Evolutionary conservation across 2,888 invertebrate species (phyloP).

Genomic region (Caenorhabditis drosophilae): DNA sequence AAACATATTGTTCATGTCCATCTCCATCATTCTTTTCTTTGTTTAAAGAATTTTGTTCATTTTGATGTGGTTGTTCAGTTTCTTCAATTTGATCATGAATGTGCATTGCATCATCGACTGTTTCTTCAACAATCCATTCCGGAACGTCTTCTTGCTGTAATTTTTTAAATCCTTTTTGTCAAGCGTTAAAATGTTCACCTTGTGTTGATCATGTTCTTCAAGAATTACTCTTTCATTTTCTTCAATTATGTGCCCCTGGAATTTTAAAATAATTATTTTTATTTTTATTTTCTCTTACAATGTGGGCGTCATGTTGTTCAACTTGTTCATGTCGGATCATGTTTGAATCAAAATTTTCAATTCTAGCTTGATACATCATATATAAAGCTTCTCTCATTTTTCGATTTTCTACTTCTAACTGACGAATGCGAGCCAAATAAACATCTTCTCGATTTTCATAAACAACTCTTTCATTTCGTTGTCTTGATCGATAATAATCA

Average conservation of each 20-base stretch:
- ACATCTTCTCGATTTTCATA: constrained; percentile 17
- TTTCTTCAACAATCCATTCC: constrained; percentile 39
- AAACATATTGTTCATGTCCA: too few relatives aligned
- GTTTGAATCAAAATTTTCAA: neutral
- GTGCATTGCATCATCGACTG: constrained; percentile 17
- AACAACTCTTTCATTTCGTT: constrained; percentile 23
- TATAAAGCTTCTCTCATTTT: constrained; percentile 25
- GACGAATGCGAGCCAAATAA: constrained; percentile 26
- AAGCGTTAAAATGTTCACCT: constrained; percentile 7
- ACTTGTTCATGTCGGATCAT: constrained; percentile 8
- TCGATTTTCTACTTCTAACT: constrained; percentile 32
- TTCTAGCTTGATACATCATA: constrained; percentile 13
- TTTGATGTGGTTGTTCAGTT: neutral
- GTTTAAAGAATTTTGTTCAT: neutral
- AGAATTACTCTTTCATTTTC: constrained; percentile 24
- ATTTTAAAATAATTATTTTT: neutral
- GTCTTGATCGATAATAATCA: constrained; percentile 27
- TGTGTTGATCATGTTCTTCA: constrained; percentile 13
- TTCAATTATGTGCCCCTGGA: constrained; percentile 27
- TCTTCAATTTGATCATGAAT: constrained; percentile 8
- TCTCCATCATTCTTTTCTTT: too few relatives aligned
- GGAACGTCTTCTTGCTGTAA: constrained; percentile 13
- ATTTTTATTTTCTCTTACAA: neutral
- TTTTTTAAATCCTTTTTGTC: too few relatives aligned
- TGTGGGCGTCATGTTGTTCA: constrained; percentile 7